Evolutionary conservation across 2,797 vertebrate genomes (phyloP).

Genomic region (Onychomys leucogaster): DNA sequence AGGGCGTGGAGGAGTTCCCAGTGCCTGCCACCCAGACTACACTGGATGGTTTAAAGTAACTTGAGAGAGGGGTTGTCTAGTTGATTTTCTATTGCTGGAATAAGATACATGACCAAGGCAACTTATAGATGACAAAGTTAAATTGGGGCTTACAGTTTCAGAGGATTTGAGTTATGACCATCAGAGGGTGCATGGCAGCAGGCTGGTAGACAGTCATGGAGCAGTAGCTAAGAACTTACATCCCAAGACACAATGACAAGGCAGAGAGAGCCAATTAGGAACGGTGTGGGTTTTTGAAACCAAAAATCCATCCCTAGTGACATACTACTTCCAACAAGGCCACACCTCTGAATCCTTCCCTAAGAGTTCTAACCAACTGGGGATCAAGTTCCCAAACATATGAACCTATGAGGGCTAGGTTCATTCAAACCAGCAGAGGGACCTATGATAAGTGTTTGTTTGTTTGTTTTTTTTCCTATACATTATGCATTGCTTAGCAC

Average conservation of each 20-base stretch:
- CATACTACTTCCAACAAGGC: not conserved
- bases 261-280: not conserved
- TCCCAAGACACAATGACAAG: not conserved
- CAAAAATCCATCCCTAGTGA: not conserved
- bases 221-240: not conserved
- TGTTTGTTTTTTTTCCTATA: not conserved
- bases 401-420: not conserved
- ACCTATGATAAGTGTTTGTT: not conserved
- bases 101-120: not conserved
- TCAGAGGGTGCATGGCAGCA: not conserved
- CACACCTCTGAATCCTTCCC: not conserved
- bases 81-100: not conserved
- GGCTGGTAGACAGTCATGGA: too few relatives aligned
- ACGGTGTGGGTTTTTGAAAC: not conserved
- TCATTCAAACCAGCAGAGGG: not conserved
- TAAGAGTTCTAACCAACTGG: not conserved
- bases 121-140: not conserved
- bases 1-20: not conserved
- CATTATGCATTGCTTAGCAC: not conserved
- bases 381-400: not conserved
- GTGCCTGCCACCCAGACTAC: not conserved
- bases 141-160: not conserved
- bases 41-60: not conserved
- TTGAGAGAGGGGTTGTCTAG: not conserved
- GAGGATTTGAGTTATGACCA: not conserved